Conservation (phyloP, 2,113 vertebrate species). For the Alethe diademata region DNA sequence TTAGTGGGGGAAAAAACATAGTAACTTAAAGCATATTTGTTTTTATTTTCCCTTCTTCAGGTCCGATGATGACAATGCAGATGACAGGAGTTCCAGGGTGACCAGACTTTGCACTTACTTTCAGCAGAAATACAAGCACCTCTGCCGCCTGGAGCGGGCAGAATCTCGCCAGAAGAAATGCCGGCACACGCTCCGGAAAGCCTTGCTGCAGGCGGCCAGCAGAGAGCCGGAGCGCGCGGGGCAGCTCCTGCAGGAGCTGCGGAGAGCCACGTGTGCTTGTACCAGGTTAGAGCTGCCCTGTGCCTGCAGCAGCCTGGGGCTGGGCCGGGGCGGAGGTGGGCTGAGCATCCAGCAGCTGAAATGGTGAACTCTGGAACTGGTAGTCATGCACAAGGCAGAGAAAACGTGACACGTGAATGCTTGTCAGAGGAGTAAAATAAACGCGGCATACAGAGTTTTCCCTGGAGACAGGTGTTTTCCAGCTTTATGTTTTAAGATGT, state of each 20-base stretch:
- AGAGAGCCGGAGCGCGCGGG: conserved; percentile 88
- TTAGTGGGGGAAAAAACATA: neutral
- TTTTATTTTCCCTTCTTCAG: conserved; percentile 60
- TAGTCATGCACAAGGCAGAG: neutral
- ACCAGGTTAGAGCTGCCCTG: conserved; percentile 78
- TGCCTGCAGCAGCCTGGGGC: neutral
- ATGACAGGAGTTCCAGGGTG: conserved; percentile 88
- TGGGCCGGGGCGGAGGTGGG: neutral
- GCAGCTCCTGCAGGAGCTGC: conserved; percentile 86
- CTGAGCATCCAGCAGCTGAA: neutral
- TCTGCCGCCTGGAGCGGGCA: conserved; percentile 94
- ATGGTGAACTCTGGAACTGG: neutral
- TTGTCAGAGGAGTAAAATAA: neutral
- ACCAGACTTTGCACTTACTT: conserved; percentile 96
- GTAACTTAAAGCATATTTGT: neutral
- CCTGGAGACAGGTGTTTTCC: neutral
- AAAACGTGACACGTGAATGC: neutral
- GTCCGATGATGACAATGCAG: conserved; percentile 76
- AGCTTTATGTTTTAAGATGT: neutral
- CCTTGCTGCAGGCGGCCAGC: conserved; percentile 92
- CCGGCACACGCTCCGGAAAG: conserved; percentile 90
- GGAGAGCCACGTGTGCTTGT: conserved; percentile 70
- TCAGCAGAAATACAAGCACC: conserved; percentile 97
- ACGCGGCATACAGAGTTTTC: neutral
- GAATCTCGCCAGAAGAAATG: conserved; percentile 92